Evolutionary conservation across 2,113 vertebrate genomes (phyloP).

Genomic region (Erythrocebus patas): DNA sequence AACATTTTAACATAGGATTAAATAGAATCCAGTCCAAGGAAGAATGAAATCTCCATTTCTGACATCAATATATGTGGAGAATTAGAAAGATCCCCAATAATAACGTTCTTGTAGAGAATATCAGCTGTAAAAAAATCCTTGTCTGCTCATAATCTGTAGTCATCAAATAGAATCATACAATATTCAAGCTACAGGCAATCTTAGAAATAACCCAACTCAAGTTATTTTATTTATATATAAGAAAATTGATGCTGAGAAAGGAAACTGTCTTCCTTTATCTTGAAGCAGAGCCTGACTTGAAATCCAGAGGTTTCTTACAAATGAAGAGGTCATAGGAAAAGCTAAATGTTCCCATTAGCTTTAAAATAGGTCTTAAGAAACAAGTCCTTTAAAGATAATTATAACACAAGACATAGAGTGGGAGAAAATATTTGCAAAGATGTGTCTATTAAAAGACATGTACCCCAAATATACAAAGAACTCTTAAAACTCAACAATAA

Average conservation of each 20-base stretch:
- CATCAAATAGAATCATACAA: not conserved
- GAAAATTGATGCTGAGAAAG: not conserved
- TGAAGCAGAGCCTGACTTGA: not conserved
- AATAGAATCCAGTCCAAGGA: not conserved
- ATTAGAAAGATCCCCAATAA: not conserved
- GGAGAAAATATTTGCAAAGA: not conserved
- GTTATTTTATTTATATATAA: not conserved
- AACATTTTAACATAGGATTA: not conserved
- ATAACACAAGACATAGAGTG: not conserved
- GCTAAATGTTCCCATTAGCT: not conserved
- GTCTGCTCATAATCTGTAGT: not conserved
- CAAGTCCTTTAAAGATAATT: not conserved
- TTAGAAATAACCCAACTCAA: not conserved
- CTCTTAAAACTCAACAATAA: not conserved
- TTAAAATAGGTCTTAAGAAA: not conserved
- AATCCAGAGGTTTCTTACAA: not conserved
- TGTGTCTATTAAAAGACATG: not conserved
- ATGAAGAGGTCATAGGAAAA: not conserved
- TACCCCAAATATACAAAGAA: not conserved
- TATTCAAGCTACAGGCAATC: not conserved
- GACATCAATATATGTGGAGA: not conserved
- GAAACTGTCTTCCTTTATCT: not conserved
- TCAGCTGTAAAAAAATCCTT: not conserved
- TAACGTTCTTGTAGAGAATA: not conserved
- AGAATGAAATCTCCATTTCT: not conserved